Evolutionary conservation across 2,888 invertebrate species (phyloP).

Genomic region (Trichogramma dendrolimi): DNA sequence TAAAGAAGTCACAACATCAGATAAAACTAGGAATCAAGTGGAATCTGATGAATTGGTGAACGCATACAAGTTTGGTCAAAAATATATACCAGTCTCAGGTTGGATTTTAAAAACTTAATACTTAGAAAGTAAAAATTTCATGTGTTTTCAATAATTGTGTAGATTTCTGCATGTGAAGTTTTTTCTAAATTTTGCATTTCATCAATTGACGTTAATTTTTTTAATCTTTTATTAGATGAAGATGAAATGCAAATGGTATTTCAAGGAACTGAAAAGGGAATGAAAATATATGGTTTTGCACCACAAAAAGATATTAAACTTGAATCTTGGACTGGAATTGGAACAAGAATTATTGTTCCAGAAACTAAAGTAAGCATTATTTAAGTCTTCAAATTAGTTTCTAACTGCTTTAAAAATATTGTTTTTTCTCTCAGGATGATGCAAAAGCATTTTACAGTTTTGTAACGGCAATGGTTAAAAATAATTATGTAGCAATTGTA

Average conservation of each 20-base stretch:
- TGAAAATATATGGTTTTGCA: slow-evolving; percentile 26
- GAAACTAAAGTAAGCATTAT: slow-evolving; percentile 8
- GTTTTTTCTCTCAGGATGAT: slow-evolving; percentile 12
- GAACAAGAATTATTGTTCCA: slow-evolving; percentile 26
- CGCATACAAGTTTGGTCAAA: slow-evolving; percentile 35
- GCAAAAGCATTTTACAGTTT: slow-evolving; percentile 27
- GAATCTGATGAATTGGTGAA: slow-evolving; percentile 24
- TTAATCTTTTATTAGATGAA: slow-evolving; percentile 13
- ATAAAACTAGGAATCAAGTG: slow-evolving; percentile 15
- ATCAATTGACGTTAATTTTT: not conserved
- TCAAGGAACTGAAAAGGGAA: slow-evolving; percentile 15
- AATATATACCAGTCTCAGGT: slow-evolving; percentile 33
- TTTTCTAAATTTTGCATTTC: not conserved
- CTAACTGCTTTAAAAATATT: too few species aligned
- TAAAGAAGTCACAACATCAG: too few species aligned
- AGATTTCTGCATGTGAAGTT: too few species aligned
- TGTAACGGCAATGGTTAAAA: slow-evolving; percentile 23
- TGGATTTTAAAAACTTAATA: too few species aligned
- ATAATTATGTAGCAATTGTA: slow-evolving; percentile 24
- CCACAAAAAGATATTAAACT: slow-evolving; percentile 23
- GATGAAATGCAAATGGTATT: slow-evolving; percentile 24
- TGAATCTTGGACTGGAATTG: slow-evolving; percentile 25
- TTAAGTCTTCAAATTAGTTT: not conserved
- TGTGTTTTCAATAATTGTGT: too few species aligned
- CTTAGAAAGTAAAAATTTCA: too few species aligned